Evolutionary conservation across 2,113 vertebrate genomes (phyloP), one percentile per base, ranked within the genome.

Genomic region (Romanogobio albipinnatus): DNA sequence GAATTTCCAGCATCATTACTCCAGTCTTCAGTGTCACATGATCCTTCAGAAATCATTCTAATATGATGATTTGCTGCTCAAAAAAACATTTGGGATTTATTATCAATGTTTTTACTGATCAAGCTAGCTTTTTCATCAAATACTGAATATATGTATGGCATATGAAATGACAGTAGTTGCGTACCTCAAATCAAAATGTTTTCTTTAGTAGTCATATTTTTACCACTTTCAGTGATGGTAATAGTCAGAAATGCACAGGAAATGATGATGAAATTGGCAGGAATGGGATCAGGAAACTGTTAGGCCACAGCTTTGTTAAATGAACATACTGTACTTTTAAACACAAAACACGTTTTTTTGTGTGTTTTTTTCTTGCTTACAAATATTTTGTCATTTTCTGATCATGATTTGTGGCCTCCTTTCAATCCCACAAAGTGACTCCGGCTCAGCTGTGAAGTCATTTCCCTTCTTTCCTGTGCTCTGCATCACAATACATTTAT

Each of bases 401-500:
- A 76, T 66, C 82, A 26, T 84, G 86, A 81, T 87, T 62, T 66
- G 51, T 71, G 66, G 73, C 83, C 56, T 88, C 86, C 80, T 88
- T 83, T 71, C 68, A 87, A 26, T 91, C 71, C n/a, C 84, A 71
- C 82, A 80, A 91, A 85, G 51, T 74, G 24, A 88, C 29, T 89
- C 61, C 17, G 86, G 87, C 85, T 88, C 62, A 58, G 33, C 86
- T 84, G 62, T 83, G 82, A 83, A 76, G 80, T 86, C 89, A 81
- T 64, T 86, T 92, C 58, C 61, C 82, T 68, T 85, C 83, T 91
- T 89, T 88, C 84, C 73, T 85, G 68, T 51, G 82, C 61, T 61
- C 61, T 84, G 86, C 86, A 70, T 90, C 82, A 86, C 85, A 89
- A 91, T 93, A 94, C 92, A 92, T 87, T 76, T 74, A 88, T 92